phyloP scores from a whole-genome alignment of 2,113 vertebrate genomes.

The Amphilophus citrinellus region DNA sequence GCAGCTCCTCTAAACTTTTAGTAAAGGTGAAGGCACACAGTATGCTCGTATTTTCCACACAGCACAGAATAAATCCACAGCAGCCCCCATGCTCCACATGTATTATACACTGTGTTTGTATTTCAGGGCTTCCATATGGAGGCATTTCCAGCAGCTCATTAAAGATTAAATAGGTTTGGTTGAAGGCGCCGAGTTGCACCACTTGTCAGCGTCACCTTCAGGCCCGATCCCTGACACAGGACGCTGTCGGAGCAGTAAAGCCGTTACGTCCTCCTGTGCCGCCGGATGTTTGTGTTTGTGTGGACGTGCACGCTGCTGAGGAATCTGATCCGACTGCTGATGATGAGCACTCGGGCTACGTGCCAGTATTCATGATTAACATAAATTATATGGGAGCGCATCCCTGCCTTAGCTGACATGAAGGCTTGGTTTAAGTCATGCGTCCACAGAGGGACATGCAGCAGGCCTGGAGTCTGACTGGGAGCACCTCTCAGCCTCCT shows the following conservation, averaged over 20 bases:
- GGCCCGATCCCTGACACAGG: background rate
- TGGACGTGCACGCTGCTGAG: background rate
- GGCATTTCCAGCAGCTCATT: background rate
- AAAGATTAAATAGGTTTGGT: slow-evolving; percentile 2
- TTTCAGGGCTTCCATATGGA: background rate
- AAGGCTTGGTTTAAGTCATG: background rate
- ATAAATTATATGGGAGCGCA: background rate
- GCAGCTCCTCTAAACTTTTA: background rate
- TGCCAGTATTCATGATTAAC: background rate
- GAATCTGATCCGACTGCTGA: slow-evolving; percentile 15
- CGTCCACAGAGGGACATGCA: background rate
- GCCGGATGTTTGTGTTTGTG: background rate
- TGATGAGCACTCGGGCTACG: background rate
- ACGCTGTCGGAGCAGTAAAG: background rate
- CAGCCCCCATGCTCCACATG: background rate
- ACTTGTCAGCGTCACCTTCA: background rate
- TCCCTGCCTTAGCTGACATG: background rate
- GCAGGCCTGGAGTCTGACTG: background rate
- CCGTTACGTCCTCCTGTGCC: background rate
- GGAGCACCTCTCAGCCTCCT: background rate
- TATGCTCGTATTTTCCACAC: background rate
- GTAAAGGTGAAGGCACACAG: background rate
- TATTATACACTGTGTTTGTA: background rate
- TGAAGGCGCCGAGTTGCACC: background rate
- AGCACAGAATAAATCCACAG: background rate